A percentile compares a stretch with the other conserved stretches of the same genome.
These are phyloP conservation scores for Tetraneura akinire DNA, from an alignment of 1,140 invertebrate species.

Conservation along the genomic window DNA sequence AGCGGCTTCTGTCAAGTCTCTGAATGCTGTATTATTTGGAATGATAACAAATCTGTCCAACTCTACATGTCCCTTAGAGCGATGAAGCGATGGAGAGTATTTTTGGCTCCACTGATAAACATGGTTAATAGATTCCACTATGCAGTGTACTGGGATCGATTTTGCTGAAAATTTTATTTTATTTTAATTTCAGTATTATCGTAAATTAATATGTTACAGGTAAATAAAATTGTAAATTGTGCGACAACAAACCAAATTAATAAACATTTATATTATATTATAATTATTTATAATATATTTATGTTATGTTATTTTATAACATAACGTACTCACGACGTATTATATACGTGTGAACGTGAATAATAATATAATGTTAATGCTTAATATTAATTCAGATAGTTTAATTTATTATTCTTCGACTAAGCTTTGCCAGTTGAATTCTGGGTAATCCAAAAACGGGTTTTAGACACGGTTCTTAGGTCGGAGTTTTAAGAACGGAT, in stretches of 20 bases:
- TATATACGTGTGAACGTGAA: neutral
- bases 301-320: no score
- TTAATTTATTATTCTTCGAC: slow-evolving; percentile 27
- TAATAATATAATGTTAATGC: slow-evolving; percentile 23
- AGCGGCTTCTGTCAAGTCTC: slow-evolving; percentile 77
- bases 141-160: slow-evolving; percentile 88
- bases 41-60: slow-evolving; percentile 92
- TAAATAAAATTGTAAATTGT: no score
- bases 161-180: slow-evolving; percentile 67
- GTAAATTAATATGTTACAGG: neutral
- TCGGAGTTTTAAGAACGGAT: slow-evolving; percentile 28
- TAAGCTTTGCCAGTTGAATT: slow-evolving; percentile 28
- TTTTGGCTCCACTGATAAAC: slow-evolving; percentile 58
- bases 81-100: slow-evolving; percentile 55
- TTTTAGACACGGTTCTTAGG: slow-evolving; percentile 38
- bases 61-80: slow-evolving; percentile 68
- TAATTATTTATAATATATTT: no score
- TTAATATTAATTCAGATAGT: slow-evolving; percentile 8
- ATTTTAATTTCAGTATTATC: neutral
- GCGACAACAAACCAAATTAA: neutral
- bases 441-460: slow-evolving; percentile 36
- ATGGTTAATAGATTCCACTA: slow-evolving; percentile 76
- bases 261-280: no score
- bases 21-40: slow-evolving; percentile 82
- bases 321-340: no score